phyloP scores from a whole-genome alignment of 2,888 invertebrate genomes.

The Zonitis immaculata region DNA sequence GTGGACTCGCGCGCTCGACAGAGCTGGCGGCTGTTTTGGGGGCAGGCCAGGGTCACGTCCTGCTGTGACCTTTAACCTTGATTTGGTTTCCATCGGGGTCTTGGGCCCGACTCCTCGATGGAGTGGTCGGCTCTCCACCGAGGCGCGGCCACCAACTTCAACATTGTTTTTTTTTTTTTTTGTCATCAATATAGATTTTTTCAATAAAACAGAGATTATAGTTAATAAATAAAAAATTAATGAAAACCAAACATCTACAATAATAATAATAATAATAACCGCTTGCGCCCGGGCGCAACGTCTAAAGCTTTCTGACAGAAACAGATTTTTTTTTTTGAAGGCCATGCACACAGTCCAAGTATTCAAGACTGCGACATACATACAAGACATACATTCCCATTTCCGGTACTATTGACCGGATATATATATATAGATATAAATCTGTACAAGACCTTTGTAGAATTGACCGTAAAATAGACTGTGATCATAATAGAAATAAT shows the following conservation, averaged over 20 bases:
- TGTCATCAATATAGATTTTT: no score
- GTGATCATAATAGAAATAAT: not conserved
- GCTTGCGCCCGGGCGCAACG: constrained; percentile 31
- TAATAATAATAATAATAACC: no score
- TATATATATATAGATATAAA: no score
- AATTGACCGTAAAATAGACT: not conserved
- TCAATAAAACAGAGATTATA: no score
- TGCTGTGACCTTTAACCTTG: constrained; percentile 68
- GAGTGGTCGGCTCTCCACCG: constrained; percentile 32
- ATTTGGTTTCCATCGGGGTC: constrained; percentile 78
- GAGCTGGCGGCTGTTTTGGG: constrained; percentile 42
- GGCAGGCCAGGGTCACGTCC: constrained; percentile 66
- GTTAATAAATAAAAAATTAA: constrained; percentile 14
- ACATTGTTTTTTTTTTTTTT: not conserved
- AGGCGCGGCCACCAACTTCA: constrained; percentile 25
- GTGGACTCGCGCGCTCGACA: constrained; percentile 45
- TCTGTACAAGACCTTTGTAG: constrained; percentile 25
- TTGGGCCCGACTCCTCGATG: constrained; percentile 51
- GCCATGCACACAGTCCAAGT: constrained; percentile 59
- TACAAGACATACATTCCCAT: constrained; percentile 37
- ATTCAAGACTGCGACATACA: constrained; percentile 55
- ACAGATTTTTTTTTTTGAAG: constrained; percentile 41
- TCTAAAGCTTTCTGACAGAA: constrained; percentile 33
- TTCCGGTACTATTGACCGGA: constrained; percentile 25
- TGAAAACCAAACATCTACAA: constrained; percentile 26